A percentile compares a stretch with the other conserved stretches of the same genome.
phyloP scores from a whole-genome alignment of 2,113 vertebrate genomes.

The Carassius gibelio region DNA sequence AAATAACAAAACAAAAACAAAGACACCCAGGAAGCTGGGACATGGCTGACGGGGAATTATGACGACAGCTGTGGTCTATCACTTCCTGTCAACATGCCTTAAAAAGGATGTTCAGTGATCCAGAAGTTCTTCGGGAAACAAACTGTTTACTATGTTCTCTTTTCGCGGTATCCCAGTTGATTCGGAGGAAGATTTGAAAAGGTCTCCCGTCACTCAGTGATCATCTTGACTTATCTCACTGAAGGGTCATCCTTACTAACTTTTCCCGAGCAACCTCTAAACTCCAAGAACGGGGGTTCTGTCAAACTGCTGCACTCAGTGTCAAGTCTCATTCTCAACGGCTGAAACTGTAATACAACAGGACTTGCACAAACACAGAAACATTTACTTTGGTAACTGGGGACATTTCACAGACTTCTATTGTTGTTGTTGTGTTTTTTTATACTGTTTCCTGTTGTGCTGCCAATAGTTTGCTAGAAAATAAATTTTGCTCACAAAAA shows the following conservation, averaged over 20 bases:
- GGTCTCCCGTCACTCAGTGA: background rate
- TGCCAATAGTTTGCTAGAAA: background rate
- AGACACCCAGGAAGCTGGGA: background rate
- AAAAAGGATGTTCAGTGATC: conserved; percentile 17
- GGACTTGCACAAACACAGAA: background rate
- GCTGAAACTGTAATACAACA: background rate
- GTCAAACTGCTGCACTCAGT: background rate
- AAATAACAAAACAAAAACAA: background rate
- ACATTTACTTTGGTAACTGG: background rate
- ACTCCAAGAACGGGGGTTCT: background rate
- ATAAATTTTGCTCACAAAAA: background rate
- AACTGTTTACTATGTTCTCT: background rate
- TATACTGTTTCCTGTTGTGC: background rate
- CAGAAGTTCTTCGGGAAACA: conserved; percentile 13
- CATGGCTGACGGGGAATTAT: conserved; percentile 16
- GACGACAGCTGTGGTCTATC: conserved; percentile 3
- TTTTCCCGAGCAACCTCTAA: background rate
- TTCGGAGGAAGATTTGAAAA: background rate
- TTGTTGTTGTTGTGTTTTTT: no score
- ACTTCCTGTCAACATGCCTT: conserved; percentile 21
- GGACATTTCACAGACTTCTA: background rate
- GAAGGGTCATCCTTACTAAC: background rate
- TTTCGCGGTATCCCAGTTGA: background rate
- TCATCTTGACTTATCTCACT: conserved; percentile 14
- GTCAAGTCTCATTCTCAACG: background rate